A percentile compares a stretch with the other conserved stretches of the same genome.
phyloP scores from a whole-genome alignment of 2,113 vertebrate genomes.

The Cryptomyrus ogoouensis region DNA sequence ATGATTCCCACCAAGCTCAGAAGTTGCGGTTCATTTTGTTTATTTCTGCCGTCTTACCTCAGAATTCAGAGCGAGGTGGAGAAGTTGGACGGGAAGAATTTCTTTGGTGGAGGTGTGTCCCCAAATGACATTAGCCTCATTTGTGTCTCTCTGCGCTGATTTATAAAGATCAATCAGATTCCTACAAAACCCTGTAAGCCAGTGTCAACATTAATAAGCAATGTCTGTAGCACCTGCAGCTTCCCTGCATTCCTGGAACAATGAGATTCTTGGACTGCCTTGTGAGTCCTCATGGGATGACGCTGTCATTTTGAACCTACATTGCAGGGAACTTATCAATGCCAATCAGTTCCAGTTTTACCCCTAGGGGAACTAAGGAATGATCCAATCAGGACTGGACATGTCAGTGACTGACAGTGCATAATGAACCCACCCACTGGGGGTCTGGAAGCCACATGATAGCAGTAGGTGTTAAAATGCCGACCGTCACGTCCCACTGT shows the following conservation, averaged over 20 bases:
- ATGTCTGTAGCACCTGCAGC: background rate
- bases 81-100: background rate
- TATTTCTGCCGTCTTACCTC: background rate
- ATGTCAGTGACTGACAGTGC: background rate
- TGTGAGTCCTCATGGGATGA: background rate
- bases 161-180: background rate
- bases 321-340: background rate
- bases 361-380: background rate
- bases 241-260: background rate
- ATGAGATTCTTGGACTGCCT: background rate
- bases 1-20: background rate
- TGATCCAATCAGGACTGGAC: background rate
- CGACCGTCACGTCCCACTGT: background rate
- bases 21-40: background rate
- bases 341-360: conserved; percentile 4
- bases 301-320: background rate
- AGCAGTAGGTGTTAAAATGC: background rate
- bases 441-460: background rate
- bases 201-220: background rate
- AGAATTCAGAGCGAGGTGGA: background rate
- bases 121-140: background rate
- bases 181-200: background rate
- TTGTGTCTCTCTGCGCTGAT: background rate
- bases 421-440: background rate
- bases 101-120: background rate